Evolutionary conservation across 2,888 invertebrate species (phyloP), one percentile per base, ranked within the genome.

Genomic region (Stegana nigrithorax): DNA sequence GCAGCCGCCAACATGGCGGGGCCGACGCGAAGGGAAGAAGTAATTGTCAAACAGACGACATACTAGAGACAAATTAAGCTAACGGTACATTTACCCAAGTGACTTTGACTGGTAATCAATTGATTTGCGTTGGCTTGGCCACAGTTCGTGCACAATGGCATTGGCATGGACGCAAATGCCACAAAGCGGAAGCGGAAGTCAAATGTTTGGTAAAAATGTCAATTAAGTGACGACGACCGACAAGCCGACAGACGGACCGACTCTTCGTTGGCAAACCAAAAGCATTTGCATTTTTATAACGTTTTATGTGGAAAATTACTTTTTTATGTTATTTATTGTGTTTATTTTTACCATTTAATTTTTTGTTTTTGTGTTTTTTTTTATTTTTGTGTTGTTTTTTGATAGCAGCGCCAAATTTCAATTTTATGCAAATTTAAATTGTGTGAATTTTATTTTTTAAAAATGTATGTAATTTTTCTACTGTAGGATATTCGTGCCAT

Each of bases 41-140:
- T 75, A 76, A 75, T 75, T 75, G 78, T 71, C 78, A 75, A 78
- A 75, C 74, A 36, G 21, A 23, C 25, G 25, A 45, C 45, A 75
- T 63, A 72, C 75, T 78, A 75, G 73, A 78, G 71, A 78, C 78
- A 75, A 75, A 78, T 76, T 75, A 73, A 70, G 60, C 73, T 14
- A 27, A 17, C 26, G 27, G 51, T 17, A 6, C 14, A 26, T 26
- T 26, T 8, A n/a, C 2, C 19, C 51, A 27, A 29, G 14, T 50
- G 26, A 50, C 50, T 50, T n/a, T 50, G 50, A 63, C 53, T 58
- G 66, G 67, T 65, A 73, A 76, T 76, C 74, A 75, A 75, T 75
- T 75, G 74, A 75, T 74, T 76, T 78, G 44, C 14, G 14, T 44
- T n/a, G n/a, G n/a, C n/a, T n/a, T n/a, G n/a, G n/a, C n/a, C n/a